Conservation (phyloP, 1,140 invertebrate genomes). For the Diorhabda sublineata region DNA sequence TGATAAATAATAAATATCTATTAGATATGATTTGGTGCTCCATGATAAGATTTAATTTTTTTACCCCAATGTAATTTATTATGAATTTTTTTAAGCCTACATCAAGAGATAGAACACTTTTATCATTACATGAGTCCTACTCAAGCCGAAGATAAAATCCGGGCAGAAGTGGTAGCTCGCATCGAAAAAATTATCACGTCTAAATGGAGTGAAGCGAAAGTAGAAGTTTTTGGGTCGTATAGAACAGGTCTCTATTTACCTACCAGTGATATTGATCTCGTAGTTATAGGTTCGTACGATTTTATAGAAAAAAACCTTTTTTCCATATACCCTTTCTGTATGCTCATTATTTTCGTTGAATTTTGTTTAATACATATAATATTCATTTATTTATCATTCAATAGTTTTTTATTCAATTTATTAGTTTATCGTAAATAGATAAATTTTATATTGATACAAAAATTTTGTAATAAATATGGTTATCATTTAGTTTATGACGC, state of each 20-base stretch:
- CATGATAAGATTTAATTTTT: conserved; percentile 16
- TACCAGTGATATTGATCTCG: conserved; percentile 97
- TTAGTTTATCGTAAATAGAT: no score
- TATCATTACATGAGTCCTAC: conserved; percentile 91
- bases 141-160: conserved; percentile 80
- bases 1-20: no score
- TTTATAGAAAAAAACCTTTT: no score
- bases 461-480: no score
- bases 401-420: no score
- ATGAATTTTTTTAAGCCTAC: conserved; percentile 62
- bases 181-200: conserved; percentile 82
- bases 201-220: conserved; percentile 85
- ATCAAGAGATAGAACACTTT: conserved; percentile 97
- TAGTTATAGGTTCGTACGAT: conserved; percentile 71
- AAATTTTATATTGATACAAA: no score
- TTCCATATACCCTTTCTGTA: no score
- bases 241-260: conserved; percentile 92
- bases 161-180: conserved; percentile 79
- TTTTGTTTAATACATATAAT: no score
- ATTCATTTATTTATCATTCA: no score
- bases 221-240: conserved; percentile 95
- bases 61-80: background rate
- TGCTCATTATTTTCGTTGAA: no score
- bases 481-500: no score
- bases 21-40: no score